Evolutionary conservation across 2,888 invertebrate genomes (phyloP), one percentile per base, ranked within the genome.

Genomic region (Chaitophorus viminalis): DNA sequence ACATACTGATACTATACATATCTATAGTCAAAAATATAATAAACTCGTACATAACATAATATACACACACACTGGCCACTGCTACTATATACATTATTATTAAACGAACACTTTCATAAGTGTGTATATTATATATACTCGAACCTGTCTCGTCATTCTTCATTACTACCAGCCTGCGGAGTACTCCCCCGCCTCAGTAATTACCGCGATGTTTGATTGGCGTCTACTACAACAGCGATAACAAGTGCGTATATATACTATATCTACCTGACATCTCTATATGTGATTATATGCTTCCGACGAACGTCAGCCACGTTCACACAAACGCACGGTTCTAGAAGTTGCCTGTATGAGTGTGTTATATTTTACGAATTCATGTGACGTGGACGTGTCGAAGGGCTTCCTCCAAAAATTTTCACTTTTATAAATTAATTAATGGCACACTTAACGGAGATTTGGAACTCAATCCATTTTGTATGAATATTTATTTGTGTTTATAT

Each of bases 181-280:
- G 25, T 82, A 82, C 82, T 82, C 70, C 70, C 82, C 70, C 82
- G 70, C 46, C 17, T 33, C 31, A 17, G 82, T 72, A 72, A 82
- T 82, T 82, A 82, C 52, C 70, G 25, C 82, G 25, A 72, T 52
- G 70, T 82, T 82, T 82, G 82, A 82, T 82, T 82, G 82, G 82
- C 52, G 82, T 82, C 46, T 70, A 29, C 70, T 29, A 79, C 36
- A 65, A 65, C 70, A 31, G 17, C 29, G 46, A 70, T 81, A 81
- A 70, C 81, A 25, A 33, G 46, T 70, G 39, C 4, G 70, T 17
- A 11, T n/a, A n/a, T 29, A n/a, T 60, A 25, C n/a, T n/a, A n/a
- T n/a, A 29, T 4, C 25, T 31, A 52, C 70, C 82, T 52, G 82
- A 82, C 82, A 72, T 25, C 70, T 70, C 52, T 33, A 79, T 79